phyloP scores from a whole-genome alignment of 2,888 invertebrate species.

The Melolontha melolontha region DNA sequence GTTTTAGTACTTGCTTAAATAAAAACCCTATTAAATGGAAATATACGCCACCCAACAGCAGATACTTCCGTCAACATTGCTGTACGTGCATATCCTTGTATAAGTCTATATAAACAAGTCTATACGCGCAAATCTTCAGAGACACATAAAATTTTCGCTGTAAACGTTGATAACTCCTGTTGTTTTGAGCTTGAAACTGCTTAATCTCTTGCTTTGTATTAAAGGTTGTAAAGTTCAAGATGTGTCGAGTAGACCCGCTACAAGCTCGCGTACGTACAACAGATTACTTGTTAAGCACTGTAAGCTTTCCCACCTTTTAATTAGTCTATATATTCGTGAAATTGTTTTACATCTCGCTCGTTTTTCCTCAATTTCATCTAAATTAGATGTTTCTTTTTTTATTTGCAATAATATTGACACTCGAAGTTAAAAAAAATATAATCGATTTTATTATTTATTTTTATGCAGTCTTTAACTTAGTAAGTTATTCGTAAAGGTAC shows the following conservation, averaged over 20 bases:
- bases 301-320: slow-evolving; percentile 39
- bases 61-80: slow-evolving; percentile 37
- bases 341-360: slow-evolving; percentile 15
- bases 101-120: slow-evolving; percentile 36
- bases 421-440: no score
- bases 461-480: no score
- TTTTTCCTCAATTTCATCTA: slow-evolving; percentile 1
- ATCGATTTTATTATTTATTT: background rate
- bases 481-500: no score
- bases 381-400: background rate
- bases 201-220: slow-evolving; percentile 46
- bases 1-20: slow-evolving; percentile 45
- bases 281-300: slow-evolving; percentile 40
- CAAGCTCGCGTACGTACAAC: slow-evolving; percentile 13
- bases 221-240: slow-evolving; percentile 43
- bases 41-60: slow-evolving; percentile 22
- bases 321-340: slow-evolving; percentile 19
- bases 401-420: no score
- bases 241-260: slow-evolving; percentile 27
- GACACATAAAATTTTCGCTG: slow-evolving; percentile 46
- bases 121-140: slow-evolving; percentile 42
- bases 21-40: slow-evolving; percentile 40
- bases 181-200: slow-evolving; percentile 44
- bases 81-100: slow-evolving; percentile 15
- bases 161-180: slow-evolving; percentile 46